Evolutionary conservation across 1,140 invertebrate species (phyloP).

Genomic region (Battus philenor): DNA sequence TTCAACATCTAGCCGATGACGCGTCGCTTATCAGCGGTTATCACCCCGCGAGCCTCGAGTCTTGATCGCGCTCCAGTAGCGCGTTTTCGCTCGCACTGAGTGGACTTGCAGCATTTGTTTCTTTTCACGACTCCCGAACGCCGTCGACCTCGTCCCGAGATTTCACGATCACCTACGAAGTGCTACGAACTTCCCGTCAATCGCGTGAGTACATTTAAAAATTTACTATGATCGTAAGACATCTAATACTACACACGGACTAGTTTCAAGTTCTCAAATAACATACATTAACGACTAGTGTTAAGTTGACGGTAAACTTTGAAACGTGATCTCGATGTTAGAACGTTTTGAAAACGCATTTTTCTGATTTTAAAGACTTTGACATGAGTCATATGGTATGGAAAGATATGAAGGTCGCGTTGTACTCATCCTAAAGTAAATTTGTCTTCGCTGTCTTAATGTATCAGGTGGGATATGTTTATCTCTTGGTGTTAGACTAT

Average conservation of each 20-base stretch:
- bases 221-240: conserved; percentile 9
- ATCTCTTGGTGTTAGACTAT: conserved; percentile 26
- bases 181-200: conserved; percentile 15
- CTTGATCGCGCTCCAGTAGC: conserved; percentile 37
- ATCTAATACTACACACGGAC: neutral
- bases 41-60: conserved; percentile 57
- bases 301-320: conserved; percentile 2
- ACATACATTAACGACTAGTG: neutral
- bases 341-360: conserved; percentile 34
- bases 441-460: conserved; percentile 51
- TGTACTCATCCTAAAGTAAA: conserved; percentile 57
- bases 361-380: conserved; percentile 31
- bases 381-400: conserved; percentile 39
- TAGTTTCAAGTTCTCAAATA: neutral
- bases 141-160: conserved; percentile 24
- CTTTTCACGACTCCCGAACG: conserved; percentile 22
- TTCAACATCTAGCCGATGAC: conserved; percentile 39
- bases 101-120: conserved; percentile 30
- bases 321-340: conserved; percentile 39
- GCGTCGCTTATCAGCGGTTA: conserved; percentile 64
- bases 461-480: conserved; percentile 48
- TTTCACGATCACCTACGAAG: conserved; percentile 20
- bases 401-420: conserved; percentile 50
- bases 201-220: conserved; percentile 17
- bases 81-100: conserved; percentile 44